These are phyloP conservation scores for Ailuropoda melanoleuca DNA, from an alignment of 2,113 vertebrate species.

Conservation along the genomic window DNA sequence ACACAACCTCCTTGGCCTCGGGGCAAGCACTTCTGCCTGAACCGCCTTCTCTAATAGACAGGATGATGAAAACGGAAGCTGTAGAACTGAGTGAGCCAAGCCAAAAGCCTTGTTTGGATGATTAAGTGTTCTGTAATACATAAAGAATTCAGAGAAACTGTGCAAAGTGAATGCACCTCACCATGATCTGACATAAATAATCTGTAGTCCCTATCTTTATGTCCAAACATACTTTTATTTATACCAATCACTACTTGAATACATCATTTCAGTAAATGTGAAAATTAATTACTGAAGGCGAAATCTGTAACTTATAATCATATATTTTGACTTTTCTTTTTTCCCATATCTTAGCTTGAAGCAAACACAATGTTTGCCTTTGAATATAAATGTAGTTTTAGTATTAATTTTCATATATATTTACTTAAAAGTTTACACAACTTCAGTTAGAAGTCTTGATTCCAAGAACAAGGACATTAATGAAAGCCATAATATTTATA, in stretches of 20 bases:
- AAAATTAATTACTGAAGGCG: not conserved
- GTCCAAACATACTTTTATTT: not conserved
- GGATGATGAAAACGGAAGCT: constrained; percentile 58
- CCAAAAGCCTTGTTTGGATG: constrained; percentile 28
- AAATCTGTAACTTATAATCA: constrained; percentile 28
- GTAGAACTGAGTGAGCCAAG: not conserved
- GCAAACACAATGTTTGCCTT: not conserved
- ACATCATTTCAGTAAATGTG: not conserved
- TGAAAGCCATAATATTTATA: not conserved
- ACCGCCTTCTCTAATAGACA: not conserved
- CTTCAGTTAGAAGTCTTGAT: not conserved
- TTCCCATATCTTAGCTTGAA: not conserved
- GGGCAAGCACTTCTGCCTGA: constrained; percentile 26
- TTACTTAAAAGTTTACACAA: not conserved
- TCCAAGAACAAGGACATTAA: not conserved
- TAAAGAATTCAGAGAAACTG: constrained; percentile 53
- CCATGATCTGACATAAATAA: not conserved
- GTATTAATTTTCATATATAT: not conserved
- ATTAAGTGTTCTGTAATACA: constrained; percentile 38
- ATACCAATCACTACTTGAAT: not conserved
- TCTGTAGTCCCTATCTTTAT: not conserved
- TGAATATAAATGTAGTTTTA: not conserved
- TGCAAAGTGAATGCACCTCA: not conserved
- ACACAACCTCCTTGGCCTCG: constrained; percentile 52
- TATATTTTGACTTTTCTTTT: not conserved